Conservation (phyloP, 2,888 invertebrate genomes). For the Polia nebulosa region DNA sequence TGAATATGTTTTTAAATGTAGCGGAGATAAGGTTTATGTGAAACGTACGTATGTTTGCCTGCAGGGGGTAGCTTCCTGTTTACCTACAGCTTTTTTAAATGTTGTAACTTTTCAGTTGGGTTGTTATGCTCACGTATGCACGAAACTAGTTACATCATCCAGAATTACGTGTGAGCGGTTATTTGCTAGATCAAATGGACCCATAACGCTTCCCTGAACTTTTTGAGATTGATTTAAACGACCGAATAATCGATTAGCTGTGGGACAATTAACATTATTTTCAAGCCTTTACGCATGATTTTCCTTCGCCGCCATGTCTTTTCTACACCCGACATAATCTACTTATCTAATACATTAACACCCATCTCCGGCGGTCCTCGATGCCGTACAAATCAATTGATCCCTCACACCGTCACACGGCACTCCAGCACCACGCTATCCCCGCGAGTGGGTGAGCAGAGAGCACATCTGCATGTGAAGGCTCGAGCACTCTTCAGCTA, state of each 20-base stretch:
- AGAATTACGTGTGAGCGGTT: neutral
- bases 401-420: conserved; percentile 14
- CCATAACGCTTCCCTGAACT: neutral
- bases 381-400: conserved; percentile 32
- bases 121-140: neutral
- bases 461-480: conserved; percentile 37
- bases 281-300: neutral
- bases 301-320: neutral
- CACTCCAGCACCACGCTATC: conserved; percentile 13
- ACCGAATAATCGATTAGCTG: neutral
- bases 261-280: neutral
- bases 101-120: neutral
- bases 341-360: neutral
- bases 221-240: neutral
- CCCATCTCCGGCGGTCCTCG: neutral
- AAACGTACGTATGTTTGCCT: neutral
- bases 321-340: neutral
- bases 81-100: neutral
- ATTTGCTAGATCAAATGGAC: too few relatives aligned
- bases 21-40: conserved; percentile 50
- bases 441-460: neutral
- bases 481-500: conserved; percentile 36
- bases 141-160: neutral
- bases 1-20: conserved; percentile 57
- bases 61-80: conserved; percentile 20